Base-by-base conservation (phyloP, 2,888 invertebrate genomes). In the Stratiomys singularior region DNA sequence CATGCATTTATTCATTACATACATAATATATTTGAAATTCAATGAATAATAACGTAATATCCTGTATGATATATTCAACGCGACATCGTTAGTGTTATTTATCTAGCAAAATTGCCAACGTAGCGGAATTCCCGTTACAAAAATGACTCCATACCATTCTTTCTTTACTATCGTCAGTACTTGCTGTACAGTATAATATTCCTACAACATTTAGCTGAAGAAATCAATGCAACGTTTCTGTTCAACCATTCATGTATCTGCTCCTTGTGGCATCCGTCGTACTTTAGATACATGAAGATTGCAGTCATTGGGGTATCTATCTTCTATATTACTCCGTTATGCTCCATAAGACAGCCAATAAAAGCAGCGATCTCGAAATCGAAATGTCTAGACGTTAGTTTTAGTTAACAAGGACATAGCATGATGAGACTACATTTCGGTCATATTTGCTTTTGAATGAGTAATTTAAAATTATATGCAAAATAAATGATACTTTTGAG, bases 331-430 rank as follows among this genome's bases (percentile, higher is more conserved):
- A 18, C 18, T 52, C n/a, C 52, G 52, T 52, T 52, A 52, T 52
- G 52, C 52, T 52, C 18, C 52, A 52, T 52, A 52, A 52, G 52
- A 18, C 52, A 4, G 18, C 18, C n/a, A 52, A 52, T 52, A 52
- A 52, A 52, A 52, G 15, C 7, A 52, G 18, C 15, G n/a, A 52
- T 52, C 15, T 52, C 52, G 52, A 52, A 52, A 52, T 52, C 52
- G 18, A 52, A 52, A n/a, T 52, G 52, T 52, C 52, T 52, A 52
- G 52, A 52, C 52, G 18, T 13, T n/a, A 52, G 52, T 52, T 52
- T 52, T 52, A 37, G 37, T 37, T 37, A 37, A 37, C 37, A 37
- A 37, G 37, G 37, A 37, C 37, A 37, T 37, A 37, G 37, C 37
- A 9, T 37, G 37, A 37, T 37, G 37, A 5, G 37, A 37, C 37